Percentiles rank a stretch among this genome's conserved stretches.
phyloP scores from a whole-genome alignment of 2,888 invertebrate genomes.

The Idaea biselata region DNA sequence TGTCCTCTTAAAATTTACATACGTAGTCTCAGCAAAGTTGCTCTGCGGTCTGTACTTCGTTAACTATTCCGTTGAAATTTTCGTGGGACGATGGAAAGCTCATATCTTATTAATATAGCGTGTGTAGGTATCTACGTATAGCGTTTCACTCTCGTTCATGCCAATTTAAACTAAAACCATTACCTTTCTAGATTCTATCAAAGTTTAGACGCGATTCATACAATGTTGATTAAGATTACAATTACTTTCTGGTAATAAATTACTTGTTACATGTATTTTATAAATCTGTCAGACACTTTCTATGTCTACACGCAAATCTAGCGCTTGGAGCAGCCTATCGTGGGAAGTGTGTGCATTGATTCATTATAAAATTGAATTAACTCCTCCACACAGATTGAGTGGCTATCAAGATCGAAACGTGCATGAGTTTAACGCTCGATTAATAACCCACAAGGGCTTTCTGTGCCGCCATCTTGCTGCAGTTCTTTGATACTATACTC shows the following conservation, averaged over 20 bases:
- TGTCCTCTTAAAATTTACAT: conserved; percentile 61
- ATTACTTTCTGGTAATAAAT: conserved; percentile 17
- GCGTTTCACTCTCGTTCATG: background rate
- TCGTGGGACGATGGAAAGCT: conserved; percentile 15
- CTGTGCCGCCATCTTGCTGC: conserved; percentile 25
- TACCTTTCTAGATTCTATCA: background rate
- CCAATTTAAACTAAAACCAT: background rate
- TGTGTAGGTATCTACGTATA: conserved; percentile 13
- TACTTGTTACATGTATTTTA: conserved; percentile 14
- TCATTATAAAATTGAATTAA: conserved; percentile 61
- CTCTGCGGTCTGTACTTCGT: conserved; percentile 26
- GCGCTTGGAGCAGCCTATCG: conserved; percentile 41
- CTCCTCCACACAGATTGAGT: conserved; percentile 39
- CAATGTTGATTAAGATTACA: conserved; percentile 7
- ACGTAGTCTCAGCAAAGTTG: conserved; percentile 30
- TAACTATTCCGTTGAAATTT: conserved; percentile 35
- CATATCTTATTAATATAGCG: conserved; percentile 26
- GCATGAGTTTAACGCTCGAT: conserved; percentile 50
- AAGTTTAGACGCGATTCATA: background rate
- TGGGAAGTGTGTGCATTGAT: conserved; percentile 57
- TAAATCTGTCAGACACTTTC: conserved; percentile 21
- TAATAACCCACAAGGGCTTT: conserved; percentile 38
- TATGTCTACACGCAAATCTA: conserved; percentile 26
- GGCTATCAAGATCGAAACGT: conserved; percentile 46
- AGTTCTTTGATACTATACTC: conserved; percentile 22